Percentiles rank a stretch among this genome's conserved stretches.
Evolutionary conservation across 2,888 invertebrate genomes (phyloP).

Genomic region (Ferrisia virgata): DNA sequence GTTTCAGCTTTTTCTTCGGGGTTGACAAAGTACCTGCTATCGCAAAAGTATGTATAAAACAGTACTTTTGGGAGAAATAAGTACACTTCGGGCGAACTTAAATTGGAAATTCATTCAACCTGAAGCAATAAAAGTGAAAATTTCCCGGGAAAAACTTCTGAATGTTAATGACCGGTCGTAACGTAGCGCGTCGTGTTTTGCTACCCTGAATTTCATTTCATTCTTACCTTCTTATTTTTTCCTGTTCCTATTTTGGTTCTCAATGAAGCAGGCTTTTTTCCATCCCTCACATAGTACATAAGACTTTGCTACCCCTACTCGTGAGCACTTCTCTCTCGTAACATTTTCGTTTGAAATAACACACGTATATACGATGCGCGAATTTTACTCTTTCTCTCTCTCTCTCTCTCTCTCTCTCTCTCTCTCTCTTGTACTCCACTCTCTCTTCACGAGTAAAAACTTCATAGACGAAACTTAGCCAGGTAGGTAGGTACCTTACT

Average conservation of each 20-base stretch:
- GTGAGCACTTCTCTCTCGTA: too few species aligned
- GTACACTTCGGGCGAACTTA: slow-evolving; percentile 44
- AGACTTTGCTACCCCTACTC: background rate
- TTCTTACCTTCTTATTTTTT: background rate
- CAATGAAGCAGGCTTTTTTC: background rate
- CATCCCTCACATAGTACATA: background rate
- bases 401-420: background rate
- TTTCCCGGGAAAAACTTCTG: slow-evolving; percentile 41
- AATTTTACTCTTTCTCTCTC: background rate
- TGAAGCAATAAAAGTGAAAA: slow-evolving; percentile 45
- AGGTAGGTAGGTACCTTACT: background rate
- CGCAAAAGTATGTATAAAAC: slow-evolving; percentile 37
- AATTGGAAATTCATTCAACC: slow-evolving; percentile 44
- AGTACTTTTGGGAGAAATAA: slow-evolving; percentile 43
- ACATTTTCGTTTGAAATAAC: too few species aligned
- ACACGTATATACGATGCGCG: too few species aligned
- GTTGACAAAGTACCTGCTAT: slow-evolving; percentile 40
- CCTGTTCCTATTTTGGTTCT: background rate
- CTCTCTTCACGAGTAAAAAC: background rate
- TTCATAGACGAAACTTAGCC: background rate
- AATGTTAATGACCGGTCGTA: slow-evolving; percentile 44
- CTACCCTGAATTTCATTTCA: slow-evolving; percentile 40
- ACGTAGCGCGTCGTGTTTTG: slow-evolving; percentile 28
- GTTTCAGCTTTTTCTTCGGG: background rate
- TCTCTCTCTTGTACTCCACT: background rate